Base-by-base conservation (phyloP, 2,113 vertebrate genomes). In the Peromyscus leucopus region DNA sequence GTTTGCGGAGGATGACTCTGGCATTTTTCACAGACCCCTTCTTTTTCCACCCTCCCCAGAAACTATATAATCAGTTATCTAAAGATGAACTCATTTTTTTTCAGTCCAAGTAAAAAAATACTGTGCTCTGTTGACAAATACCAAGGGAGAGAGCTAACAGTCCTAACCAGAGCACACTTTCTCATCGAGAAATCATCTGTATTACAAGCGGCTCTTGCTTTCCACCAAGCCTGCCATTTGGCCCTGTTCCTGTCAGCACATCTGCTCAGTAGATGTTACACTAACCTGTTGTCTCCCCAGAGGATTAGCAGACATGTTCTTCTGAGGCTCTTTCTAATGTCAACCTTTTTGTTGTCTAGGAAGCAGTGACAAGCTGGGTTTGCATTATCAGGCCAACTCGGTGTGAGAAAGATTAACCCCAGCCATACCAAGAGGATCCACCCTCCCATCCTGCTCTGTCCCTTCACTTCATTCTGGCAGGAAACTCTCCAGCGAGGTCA, bases 291-390 rank as follows among this genome's bases (percentile, higher is more conserved):
- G 79, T 97, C 91, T 96, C 17, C 48, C 90, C 86, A 7, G 95
- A 97, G 94, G 67, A 87, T 69, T 91, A 96, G 80, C 80, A 97
- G 95, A 85, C 84, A 98, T 86, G 78, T 93, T 92, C 78, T 91
- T 83, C 78, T 16, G 26, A 91, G 96, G 79, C 21, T 85, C 96
- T 88, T 94, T 96, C 71, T 76, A 96, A 95, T 90, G 92, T 80
- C 93, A 92, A 82, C 96, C 59, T 93, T 92, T 97, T 36, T 74
- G 89, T 75, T 97, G 48, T 79, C 83, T 96, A 91, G 95, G 95
- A 95, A 97, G 75, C 79, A 79, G 63, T 95, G 94, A 96, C 94
- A 97, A 84, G 65, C 76, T 91, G 69, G 72, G n/a, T 28, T 87
- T 87, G 36, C 33, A 61, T 61, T 82, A 36, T 91, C 74, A 74